A percentile compares a stretch with the other conserved stretches of the same genome.
These are phyloP conservation scores for Trichacis sp. DNA, from an alignment of 2,888 invertebrate species.

Conservation along the genomic window DNA sequence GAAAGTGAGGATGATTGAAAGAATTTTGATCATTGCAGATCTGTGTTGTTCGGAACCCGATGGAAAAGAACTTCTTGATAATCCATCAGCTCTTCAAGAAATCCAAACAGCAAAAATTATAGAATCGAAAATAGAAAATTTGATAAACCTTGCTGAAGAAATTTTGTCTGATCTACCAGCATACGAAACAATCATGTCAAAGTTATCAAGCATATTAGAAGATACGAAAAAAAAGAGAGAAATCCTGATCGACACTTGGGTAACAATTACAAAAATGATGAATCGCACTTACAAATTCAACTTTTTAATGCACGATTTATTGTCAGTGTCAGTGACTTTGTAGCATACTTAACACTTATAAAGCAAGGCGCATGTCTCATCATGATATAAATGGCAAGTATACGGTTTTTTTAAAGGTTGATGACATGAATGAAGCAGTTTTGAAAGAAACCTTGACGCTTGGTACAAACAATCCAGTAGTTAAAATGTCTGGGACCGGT, in stretches of 20 bases:
- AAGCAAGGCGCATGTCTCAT: too few relatives aligned
- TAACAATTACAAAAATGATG: too few relatives aligned
- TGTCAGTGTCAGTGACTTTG: too few relatives aligned
- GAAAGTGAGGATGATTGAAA: too few relatives aligned
- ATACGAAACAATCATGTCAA: constrained; percentile 53
- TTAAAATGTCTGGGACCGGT: constrained; percentile 81
- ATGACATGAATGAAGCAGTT: constrained; percentile 54
- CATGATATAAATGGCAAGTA: too few relatives aligned
- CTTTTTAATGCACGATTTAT: too few relatives aligned
- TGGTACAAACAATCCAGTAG: constrained; percentile 77
- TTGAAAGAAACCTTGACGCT: constrained; percentile 55
- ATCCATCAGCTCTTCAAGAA: constrained; percentile 59
- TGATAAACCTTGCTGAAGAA: constrained; percentile 59
- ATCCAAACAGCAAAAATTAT: constrained; percentile 60
- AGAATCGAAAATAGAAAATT: constrained; percentile 57
- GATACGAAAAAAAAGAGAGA: constrained; percentile 56
- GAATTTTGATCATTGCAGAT: too few relatives aligned
- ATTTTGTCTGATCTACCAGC: constrained; percentile 60
- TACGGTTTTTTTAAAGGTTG: constrained; percentile 44
- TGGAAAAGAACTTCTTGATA: constrained; percentile 58
- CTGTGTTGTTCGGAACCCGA: constrained; percentile 58
- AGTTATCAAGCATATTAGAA: constrained; percentile 49
- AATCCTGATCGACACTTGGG: constrained; percentile 62
- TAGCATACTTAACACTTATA: too few relatives aligned
- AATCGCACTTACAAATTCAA: too few relatives aligned